Conservation (phyloP, 2,113 vertebrate genomes). For the Dinomys branickii region DNA sequence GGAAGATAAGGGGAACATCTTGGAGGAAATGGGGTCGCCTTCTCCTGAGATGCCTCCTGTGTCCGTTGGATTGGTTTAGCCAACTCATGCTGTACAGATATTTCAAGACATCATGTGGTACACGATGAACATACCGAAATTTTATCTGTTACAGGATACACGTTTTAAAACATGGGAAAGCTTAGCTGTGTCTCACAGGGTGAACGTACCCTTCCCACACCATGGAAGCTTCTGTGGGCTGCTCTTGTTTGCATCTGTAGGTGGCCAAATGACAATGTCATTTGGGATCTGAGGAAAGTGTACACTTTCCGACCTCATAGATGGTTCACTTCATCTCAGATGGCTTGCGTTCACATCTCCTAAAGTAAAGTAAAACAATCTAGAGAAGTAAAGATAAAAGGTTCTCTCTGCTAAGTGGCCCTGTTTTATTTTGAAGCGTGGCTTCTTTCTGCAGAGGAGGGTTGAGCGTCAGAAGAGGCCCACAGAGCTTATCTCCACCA, state of each 20-base stretch:
- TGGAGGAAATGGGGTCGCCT: neutral
- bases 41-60: neutral
- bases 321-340: neutral
- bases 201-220: rapidly evolving
- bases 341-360: neutral
- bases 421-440: neutral
- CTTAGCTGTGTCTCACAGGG: neutral
- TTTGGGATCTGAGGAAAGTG: neutral
- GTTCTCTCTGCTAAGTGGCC: neutral
- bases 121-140: neutral
- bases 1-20: neutral
- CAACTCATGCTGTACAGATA: neutral
- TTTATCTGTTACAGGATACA: neutral
- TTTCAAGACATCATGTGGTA: neutral
- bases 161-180: neutral
- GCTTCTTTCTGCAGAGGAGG: neutral
- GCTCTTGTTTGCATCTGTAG: neutral
- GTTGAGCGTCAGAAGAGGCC: neutral
- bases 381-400: neutral
- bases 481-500: too few species aligned
- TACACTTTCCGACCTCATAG: neutral
- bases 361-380: neutral
- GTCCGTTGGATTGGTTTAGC: neutral
- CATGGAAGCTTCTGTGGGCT: neutral
- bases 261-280: rapidly evolving